Evolutionary conservation across 2,888 invertebrate species (phyloP).

Genomic region (Chelonus formosanus): DNA sequence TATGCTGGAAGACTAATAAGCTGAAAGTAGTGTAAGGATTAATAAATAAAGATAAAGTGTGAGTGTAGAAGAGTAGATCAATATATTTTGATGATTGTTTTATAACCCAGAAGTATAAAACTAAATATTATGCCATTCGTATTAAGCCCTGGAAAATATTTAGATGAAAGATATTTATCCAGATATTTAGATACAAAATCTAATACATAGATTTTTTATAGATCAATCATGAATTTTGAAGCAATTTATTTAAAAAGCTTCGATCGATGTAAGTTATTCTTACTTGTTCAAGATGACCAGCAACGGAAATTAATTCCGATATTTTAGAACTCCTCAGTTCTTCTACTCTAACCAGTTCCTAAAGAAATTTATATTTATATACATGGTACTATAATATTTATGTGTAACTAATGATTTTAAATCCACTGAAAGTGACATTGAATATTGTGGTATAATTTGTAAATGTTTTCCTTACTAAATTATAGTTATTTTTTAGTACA

Average conservation of each 20-base stretch:
- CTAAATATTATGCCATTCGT: too few relatives aligned
- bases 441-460: background rate
- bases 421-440: too few relatives aligned
- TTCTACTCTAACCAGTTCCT: slow-evolving; percentile 81
- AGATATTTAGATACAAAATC: too few relatives aligned
- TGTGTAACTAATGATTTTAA: background rate
- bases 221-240: background rate
- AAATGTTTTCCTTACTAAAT: background rate
- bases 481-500: slow-evolving; percentile 36
- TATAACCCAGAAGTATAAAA: too few relatives aligned
- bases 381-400: slow-evolving; percentile 37
- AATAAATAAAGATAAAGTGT: too few relatives aligned
- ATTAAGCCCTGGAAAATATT: too few relatives aligned
- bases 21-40: too few relatives aligned
- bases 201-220: background rate
- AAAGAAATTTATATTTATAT: slow-evolving; percentile 62
- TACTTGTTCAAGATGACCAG: slow-evolving; percentile 87
- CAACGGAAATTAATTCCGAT: slow-evolving; percentile 77
- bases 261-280: slow-evolving; percentile 63
- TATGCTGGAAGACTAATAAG: background rate
- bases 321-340: slow-evolving; percentile 77
- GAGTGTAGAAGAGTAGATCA: too few relatives aligned
- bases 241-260: slow-evolving; percentile 9
- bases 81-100: too few relatives aligned
- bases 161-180: too few relatives aligned